These are phyloP conservation scores for Callithrix jacchus DNA, from an alignment of 2,113 vertebrate species.

Conservation along the genomic window DNA sequence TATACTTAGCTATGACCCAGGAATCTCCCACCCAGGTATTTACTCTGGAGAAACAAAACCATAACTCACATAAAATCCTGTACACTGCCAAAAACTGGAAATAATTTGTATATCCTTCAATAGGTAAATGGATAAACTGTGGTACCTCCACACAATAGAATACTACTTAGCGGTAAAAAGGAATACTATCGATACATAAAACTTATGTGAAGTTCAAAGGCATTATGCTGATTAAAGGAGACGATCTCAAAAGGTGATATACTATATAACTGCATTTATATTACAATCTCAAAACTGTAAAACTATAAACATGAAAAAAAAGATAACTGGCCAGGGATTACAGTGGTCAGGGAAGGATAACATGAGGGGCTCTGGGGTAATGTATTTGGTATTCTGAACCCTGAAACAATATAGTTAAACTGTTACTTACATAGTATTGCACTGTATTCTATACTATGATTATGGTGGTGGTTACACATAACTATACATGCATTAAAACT, in stretches of 20 bases:
- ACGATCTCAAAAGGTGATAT: not conserved
- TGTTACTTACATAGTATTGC: not conserved
- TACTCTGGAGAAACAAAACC: not conserved
- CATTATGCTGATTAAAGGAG: not conserved
- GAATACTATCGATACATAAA: not conserved
- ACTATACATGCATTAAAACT: not conserved
- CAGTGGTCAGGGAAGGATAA: not conserved
- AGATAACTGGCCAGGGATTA: not conserved
- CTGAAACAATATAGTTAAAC: not conserved
- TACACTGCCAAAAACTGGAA: not conserved
- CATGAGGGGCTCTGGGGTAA: not conserved
- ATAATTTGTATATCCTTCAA: not conserved
- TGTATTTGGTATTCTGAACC: not conserved
- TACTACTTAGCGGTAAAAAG: not conserved
- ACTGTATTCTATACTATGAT: not conserved
- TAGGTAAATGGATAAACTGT: not conserved
- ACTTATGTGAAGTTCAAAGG: not conserved
- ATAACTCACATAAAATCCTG: not conserved
- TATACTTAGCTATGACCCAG: not conserved
- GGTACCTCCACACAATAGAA: not conserved
- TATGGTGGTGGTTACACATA: not conserved
- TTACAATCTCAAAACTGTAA: not conserved
- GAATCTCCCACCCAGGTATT: not conserved
- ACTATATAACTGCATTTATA: not conserved
- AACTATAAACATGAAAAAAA: not conserved